phyloP scores from a whole-genome alignment of 64 coral and sea anemone species.

The Catalaphyllia jardinei region DNA sequence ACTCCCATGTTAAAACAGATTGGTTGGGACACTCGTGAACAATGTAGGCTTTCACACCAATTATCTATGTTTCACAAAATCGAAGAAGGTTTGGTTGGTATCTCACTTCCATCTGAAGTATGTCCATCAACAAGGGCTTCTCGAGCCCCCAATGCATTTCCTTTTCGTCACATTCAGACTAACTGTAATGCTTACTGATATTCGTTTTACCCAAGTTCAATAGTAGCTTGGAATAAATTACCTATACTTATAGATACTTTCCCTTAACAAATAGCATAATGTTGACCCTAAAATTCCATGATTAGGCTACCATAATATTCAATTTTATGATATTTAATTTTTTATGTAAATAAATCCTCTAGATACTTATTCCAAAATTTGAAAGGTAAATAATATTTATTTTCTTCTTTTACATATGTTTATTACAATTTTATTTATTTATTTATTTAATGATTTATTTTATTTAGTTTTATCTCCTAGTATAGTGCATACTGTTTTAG shows the following conservation, averaged over 20 bases:
- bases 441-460: too few relatives aligned
- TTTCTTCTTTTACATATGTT: too few relatives aligned
- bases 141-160: background rate
- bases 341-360: too few relatives aligned
- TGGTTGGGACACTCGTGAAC: slow-evolving; percentile 14
- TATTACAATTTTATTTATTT: too few relatives aligned
- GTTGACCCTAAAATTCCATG: too few relatives aligned
- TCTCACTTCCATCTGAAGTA: slow-evolving; percentile 32
- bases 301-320: too few relatives aligned
- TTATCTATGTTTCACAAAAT: slow-evolving; percentile 41
- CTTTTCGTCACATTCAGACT: background rate
- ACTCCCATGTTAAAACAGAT: slow-evolving; percentile 12
- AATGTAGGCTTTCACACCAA: slow-evolving; percentile 3
- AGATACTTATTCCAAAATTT: too few relatives aligned
- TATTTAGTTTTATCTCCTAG: too few relatives aligned
- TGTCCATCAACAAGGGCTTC: background rate
- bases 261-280: background rate
- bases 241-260: background rate
- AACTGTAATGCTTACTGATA: slow-evolving; percentile 17
- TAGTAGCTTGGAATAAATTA: background rate
- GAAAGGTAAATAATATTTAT: too few relatives aligned
- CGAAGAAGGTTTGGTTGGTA: slow-evolving; percentile 9
- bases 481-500: too few relatives aligned
- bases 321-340: too few relatives aligned
- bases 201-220: slow-evolving; percentile 29